These are phyloP conservation scores for Drosophila borealis DNA, from an alignment of 2,888 invertebrate species.

Conservation along the genomic window DNA sequence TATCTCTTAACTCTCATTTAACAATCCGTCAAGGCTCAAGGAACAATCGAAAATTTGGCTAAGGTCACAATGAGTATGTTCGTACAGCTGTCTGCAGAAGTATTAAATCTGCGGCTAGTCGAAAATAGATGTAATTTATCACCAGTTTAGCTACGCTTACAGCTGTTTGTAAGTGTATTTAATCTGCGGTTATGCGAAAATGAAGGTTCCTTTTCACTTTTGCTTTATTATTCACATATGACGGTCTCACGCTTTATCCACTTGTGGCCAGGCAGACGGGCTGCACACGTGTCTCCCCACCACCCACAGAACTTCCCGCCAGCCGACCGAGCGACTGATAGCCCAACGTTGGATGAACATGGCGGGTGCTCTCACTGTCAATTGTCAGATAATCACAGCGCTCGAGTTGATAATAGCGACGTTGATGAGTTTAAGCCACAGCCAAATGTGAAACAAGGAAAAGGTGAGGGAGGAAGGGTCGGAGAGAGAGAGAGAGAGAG, in stretches of 20 bases:
- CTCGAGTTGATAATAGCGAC: constrained; percentile 73
- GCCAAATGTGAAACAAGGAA: background rate
- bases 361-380: constrained; percentile 44
- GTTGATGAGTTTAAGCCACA: constrained; percentile 64
- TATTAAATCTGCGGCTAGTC: too few relatives aligned
- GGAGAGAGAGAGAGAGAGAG: background rate
- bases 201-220: too few relatives aligned
- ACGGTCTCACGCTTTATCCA: constrained; percentile 5
- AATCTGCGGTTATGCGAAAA: background rate
- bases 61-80: too few relatives aligned
- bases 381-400: constrained; percentile 71
- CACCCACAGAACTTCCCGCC: constrained; percentile 14
- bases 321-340: constrained; percentile 27
- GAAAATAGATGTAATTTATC: too few relatives aligned
- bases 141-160: too few relatives aligned
- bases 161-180: background rate
- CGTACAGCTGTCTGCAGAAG: too few relatives aligned
- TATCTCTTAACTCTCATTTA: too few relatives aligned
- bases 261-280: constrained; percentile 21
- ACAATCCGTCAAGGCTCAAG: too few relatives aligned
- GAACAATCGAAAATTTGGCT: too few relatives aligned
- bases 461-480: background rate
- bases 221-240: background rate
- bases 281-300: constrained; percentile 32
- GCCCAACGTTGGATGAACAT: constrained; percentile 14